Conservation (phyloP, 92 coral and sea anemone species). For the Isaurus tuberculatus region DNA sequence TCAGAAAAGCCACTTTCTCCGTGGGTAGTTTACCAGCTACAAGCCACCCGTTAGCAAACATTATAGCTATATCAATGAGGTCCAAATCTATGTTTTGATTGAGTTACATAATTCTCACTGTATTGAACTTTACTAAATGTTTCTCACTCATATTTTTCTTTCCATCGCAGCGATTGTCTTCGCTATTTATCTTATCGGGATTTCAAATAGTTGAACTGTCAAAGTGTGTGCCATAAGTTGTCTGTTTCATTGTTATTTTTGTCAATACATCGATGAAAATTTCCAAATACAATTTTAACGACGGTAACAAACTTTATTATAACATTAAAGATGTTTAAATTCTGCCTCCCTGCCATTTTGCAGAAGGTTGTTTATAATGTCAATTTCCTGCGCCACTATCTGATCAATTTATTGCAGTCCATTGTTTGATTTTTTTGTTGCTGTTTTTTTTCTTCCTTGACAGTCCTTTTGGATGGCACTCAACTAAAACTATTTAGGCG, state of each 20-base stretch:
- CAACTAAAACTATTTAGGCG: too few species aligned
- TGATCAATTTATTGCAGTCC: slow-evolving; percentile 25
- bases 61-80: too few species aligned
- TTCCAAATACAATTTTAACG: not conserved
- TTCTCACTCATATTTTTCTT: too few species aligned
- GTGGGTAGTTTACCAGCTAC: too few species aligned
- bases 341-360: not conserved
- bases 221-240: not conserved
- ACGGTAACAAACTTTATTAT: not conserved
- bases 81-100: too few species aligned
- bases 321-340: not conserved
- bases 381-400: slow-evolving; percentile 37
- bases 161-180: too few species aligned
- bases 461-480: slow-evolving; percentile 10
- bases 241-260: not conserved
- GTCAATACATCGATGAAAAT: not conserved
- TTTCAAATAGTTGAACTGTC: too few species aligned
- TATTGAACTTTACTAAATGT: too few species aligned
- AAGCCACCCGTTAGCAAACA: too few species aligned
- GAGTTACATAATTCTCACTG: too few species aligned
- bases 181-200: not conserved
- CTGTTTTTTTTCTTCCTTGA: not conserved
- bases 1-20: too few species aligned
- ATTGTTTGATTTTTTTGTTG: slow-evolving; percentile 33
- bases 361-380: slow-evolving; percentile 18